These are phyloP conservation scores for Monopterus albus DNA, from an alignment of 2,113 vertebrate genomes.

Conservation along the genomic window DNA sequence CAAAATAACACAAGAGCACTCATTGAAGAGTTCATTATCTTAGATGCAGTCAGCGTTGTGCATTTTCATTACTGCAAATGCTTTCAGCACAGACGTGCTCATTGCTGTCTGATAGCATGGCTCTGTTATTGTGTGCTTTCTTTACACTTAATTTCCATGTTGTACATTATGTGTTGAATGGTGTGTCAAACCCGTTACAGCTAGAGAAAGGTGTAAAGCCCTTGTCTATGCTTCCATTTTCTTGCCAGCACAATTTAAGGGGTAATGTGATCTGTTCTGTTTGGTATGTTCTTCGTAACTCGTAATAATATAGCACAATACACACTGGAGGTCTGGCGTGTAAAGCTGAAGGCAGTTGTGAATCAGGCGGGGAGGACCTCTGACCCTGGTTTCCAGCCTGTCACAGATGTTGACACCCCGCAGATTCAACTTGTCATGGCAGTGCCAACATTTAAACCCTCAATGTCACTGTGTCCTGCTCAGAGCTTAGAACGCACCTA, in stretches of 20 bases:
- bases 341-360: slow-evolving; percentile 21
- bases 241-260: slow-evolving; percentile 44
- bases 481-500: slow-evolving; percentile 9
- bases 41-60: slow-evolving; percentile 7
- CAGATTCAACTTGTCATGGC: slow-evolving; percentile 37
- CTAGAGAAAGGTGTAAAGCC: background rate
- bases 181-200: background rate
- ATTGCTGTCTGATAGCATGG: slow-evolving; percentile 15
- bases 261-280: slow-evolving; percentile 39
- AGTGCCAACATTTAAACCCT: slow-evolving; percentile 32
- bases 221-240: slow-evolving; percentile 11
- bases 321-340: slow-evolving; percentile 5
- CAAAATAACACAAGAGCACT: slow-evolving; percentile 2
- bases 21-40: slow-evolving; percentile 30
- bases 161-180: too few species aligned
- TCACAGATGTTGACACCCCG: slow-evolving; percentile 44
- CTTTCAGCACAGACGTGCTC: background rate
- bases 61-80: slow-evolving; percentile 13
- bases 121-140: slow-evolving; percentile 10
- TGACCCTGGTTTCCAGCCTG: slow-evolving; percentile 44
- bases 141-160: too few species aligned
- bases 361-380: slow-evolving; percentile 27
- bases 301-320: slow-evolving; percentile 25
- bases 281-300: slow-evolving; percentile 11
- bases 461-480: slow-evolving; percentile 28